Evolutionary conservation across 1,140 invertebrate species (phyloP).

Genomic region (Chironomus striatipennis): DNA sequence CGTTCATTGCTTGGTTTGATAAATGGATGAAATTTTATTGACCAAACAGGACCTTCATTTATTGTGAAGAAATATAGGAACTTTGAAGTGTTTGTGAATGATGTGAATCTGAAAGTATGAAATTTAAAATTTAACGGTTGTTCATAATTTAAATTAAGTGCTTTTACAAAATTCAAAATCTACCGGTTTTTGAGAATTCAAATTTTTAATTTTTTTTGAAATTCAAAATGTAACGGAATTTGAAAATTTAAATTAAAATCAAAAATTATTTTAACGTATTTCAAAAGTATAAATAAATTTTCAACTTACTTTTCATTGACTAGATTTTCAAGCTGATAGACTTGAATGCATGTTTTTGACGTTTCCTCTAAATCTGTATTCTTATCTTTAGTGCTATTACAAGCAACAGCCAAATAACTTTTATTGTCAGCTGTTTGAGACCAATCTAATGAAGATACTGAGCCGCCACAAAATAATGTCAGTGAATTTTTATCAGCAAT

Average conservation of each 20-base stretch:
- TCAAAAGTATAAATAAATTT: background rate
- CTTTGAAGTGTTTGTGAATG: background rate
- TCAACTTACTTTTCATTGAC: background rate
- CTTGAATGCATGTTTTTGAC: background rate
- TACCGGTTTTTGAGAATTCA: no score
- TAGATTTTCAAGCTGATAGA: background rate
- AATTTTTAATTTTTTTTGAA: no score
- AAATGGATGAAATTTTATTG: conserved; percentile 14
- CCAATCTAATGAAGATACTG: background rate
- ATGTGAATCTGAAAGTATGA: background rate
- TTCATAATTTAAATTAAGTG: no score
- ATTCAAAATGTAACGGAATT: no score
- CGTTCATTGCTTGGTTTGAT: background rate
- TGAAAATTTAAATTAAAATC: background rate
- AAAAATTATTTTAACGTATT: background rate
- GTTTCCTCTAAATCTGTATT: background rate
- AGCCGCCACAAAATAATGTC: background rate
- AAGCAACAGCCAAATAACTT: conserved; percentile 1
- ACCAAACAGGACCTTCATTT: background rate
- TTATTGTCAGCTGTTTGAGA: background rate
- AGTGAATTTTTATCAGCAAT: background rate
- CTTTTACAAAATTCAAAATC: no score
- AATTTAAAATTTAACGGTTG: no score
- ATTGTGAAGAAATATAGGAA: background rate
- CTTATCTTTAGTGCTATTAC: background rate